Percentiles rank a stretch among this genome's conserved stretches.
phyloP scores from a whole-genome alignment of 1,140 invertebrate genomes.

The Branchinecta lindahli region DNA sequence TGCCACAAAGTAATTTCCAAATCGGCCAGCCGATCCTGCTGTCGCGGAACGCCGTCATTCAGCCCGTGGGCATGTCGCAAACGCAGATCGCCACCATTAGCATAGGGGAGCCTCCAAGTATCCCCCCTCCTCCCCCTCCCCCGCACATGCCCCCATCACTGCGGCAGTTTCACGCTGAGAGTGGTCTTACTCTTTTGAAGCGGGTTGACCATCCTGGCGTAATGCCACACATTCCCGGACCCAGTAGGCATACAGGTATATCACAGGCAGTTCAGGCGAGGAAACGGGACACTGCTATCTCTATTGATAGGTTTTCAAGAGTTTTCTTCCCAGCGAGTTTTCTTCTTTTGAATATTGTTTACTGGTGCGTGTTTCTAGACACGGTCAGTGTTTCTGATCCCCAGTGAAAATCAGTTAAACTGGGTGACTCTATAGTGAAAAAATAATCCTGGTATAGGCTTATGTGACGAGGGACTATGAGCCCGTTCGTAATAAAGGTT shows the following conservation, averaged over 20 bases:
- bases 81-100: background rate
- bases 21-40: background rate
- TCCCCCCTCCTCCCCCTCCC: background rate
- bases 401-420: no score
- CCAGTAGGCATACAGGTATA: background rate
- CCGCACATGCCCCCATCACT: background rate
- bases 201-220: background rate
- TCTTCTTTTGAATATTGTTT: slow-evolving; percentile 77
- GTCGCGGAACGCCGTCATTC: background rate
- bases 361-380: slow-evolving; percentile 48
- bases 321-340: slow-evolving; percentile 88
- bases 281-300: background rate
- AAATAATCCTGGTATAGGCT: no score
- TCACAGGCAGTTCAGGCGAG: background rate
- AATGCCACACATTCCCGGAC: background rate
- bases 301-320: slow-evolving; percentile 86
- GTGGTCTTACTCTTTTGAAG: background rate
- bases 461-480: no score
- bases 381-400: background rate
- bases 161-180: background rate
- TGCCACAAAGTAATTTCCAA: background rate
- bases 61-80: background rate
- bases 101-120: background rate
- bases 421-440: no score
- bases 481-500: no score